Base-by-base conservation (phyloP, 2,113 vertebrate species). In the Peromyscus leucopus region DNA sequence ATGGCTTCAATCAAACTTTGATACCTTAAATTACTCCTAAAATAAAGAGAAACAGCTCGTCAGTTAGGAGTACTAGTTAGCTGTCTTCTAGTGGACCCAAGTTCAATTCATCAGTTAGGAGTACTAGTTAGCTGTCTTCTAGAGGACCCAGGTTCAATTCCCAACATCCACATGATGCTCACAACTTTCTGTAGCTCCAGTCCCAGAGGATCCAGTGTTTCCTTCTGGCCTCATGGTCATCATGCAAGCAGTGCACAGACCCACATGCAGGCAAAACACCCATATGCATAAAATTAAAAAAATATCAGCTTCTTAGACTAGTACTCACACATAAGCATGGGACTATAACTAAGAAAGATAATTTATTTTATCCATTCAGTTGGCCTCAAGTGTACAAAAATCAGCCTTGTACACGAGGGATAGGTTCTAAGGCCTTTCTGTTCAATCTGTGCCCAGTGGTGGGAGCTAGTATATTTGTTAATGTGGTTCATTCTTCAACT, bases 1-100 rank as follows among this genome's bases (percentile, higher is more conserved):
- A 95, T 42, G 72, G 89, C 39, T 91, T 94, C 67, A 80, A 88
- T 86, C 28, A 75, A 93, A 82, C 72, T 5, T 26, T 8, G 51
- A 28, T 31, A 42, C 57, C 33, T 42, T 83, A 80, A 89, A 80
- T 87, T 78, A 63, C 39, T 51, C 89, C 74, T 0, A 8, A 61
- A 61, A 39, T 13, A 61, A 57, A 80, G 46, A 57, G 11, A 59
- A 82, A 22, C 12, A 10, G 55, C 10, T n/a, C 33, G 24, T 83
- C 3, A 61, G 21, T 61, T 83, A 13, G 15, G 2, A 83, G 55
- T 15, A 15, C 55, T 7, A 57, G 33, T 15, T 19, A 82, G 10
- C 76, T 82, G 51, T 57, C 19, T 83, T 59, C 19, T n/a, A 39
- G 31, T 21, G 76, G 48, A 80, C 16, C 48, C 78, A 80, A 11